Base-by-base conservation (phyloP, 2,113 vertebrate species). In the Poecilia latipinna region DNA sequence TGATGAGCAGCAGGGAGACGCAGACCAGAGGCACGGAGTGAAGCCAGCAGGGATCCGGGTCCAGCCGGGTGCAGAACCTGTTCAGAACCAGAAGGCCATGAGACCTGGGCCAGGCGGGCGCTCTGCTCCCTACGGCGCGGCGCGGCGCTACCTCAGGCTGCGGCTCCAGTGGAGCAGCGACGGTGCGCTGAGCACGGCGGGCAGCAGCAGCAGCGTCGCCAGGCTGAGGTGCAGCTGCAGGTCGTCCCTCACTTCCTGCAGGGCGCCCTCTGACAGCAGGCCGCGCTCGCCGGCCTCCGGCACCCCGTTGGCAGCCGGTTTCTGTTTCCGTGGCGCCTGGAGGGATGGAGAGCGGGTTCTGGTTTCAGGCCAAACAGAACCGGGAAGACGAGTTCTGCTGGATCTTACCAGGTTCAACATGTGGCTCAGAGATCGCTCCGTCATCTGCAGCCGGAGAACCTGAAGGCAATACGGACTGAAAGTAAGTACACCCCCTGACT, bases 81-180 rank as follows among this genome's bases (percentile, higher is more conserved):
- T 32, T 68, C 61, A 80, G 3, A 4, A 75, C 22, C 37, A 81
- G 31, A 67, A 29, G 19, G 12, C 39, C 39, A 15, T 42, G 39
- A 42, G 13, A 4, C 39, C 3, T 1, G 13, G 39, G 39, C 4
- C 6, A 1, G 26, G 0, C 5, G 12, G 39, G 39, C 0, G 13
- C 12, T 42, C 12, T 0, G 13, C 39, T 12, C 35, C 39, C 12
- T 42, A 3, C 39, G 39, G 11, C 3, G 3, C 28, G 28, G 28
- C 28, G 28, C 28, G 4, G 15, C 17, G 4, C 4, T 12, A 99
- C 98, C 97, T 96, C 89, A 98, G 92, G 91, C 97, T 98, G 82
- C 96, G 96, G 17, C 93, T 74, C 98, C 97, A 99, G 85, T 98
- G 96, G 90, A 98, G 87, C 24, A 98, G 93, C 3, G 97, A 98